phyloP scores from a whole-genome alignment of 2,888 invertebrate genomes.

The Drosophila subquinaria region DNA sequence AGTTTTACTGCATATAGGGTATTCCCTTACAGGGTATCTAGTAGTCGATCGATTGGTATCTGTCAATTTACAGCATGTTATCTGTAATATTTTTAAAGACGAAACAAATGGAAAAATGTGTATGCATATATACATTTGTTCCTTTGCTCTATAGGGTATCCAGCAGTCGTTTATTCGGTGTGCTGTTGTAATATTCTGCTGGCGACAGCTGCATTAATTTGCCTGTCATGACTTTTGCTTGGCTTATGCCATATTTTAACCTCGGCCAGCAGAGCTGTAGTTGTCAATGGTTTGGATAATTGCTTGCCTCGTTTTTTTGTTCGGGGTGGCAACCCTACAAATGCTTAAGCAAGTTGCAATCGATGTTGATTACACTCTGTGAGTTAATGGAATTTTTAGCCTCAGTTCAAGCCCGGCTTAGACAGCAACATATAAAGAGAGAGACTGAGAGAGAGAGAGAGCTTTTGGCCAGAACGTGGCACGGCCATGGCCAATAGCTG shows the following conservation, averaged over 20 bases:
- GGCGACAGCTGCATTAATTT: constrained; percentile 64
- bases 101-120: no score
- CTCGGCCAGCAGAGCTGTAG: constrained; percentile 13
- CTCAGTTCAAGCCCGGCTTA: constrained; percentile 19
- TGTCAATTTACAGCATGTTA: no score
- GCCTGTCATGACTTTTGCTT: constrained; percentile 56
- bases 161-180: background rate
- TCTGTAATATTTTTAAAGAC: no score
- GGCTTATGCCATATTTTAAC: constrained; percentile 42
- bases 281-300: constrained; percentile 36
- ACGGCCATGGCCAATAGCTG: constrained; percentile 45
- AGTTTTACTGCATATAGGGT: no score
- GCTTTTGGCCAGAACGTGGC: constrained; percentile 7
- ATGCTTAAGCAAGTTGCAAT: constrained; percentile 33
- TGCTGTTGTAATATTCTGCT: constrained; percentile 22
- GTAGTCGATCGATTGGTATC: no score
- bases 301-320: constrained; percentile 36
- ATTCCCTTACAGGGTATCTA: no score
- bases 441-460: background rate
- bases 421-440: background rate
- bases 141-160: constrained; percentile 15
- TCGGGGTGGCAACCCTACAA: constrained; percentile 34
- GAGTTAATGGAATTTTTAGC: constrained; percentile 28
- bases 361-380: constrained; percentile 45
- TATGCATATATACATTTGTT: background rate